These are phyloP conservation scores for Oceanites oceanicus DNA, from an alignment of 2,113 vertebrate species.

Conservation along the genomic window DNA sequence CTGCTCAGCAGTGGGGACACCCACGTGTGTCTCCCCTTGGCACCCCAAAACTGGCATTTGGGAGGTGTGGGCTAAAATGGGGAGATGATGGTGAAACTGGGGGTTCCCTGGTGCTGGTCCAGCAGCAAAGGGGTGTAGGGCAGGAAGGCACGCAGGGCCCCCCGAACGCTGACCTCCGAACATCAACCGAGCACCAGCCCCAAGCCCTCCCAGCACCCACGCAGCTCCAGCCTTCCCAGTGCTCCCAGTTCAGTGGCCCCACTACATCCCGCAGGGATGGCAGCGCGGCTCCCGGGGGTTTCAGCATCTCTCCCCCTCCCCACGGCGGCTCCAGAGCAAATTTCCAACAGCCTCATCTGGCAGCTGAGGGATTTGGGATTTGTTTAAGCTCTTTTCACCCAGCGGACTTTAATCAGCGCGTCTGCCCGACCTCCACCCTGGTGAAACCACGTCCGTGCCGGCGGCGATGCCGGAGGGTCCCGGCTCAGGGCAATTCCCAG, in stretches of 20 bases:
- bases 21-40: neutral
- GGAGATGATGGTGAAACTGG: fast-evolving
- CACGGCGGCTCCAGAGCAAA: neutral
- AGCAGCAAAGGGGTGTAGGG: neutral
- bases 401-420: conserved; percentile 51
- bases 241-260: neutral
- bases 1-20: neutral
- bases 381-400: conserved; percentile 73
- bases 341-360: conserved; percentile 50
- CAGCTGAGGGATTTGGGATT: conserved; percentile 69
- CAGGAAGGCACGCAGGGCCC: neutral
- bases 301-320: neutral
- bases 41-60: neutral
- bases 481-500: neutral
- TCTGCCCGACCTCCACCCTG: conserved; percentile 61
- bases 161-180: neutral
- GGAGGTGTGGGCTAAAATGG: neutral
- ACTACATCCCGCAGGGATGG: fast-evolving
- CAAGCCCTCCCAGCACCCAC: neutral
- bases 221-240: neutral
- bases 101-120: neutral
- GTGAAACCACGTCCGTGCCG: neutral
- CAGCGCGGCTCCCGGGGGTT: neutral
- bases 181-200: fast-evolving
- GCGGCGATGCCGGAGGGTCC: neutral